phyloP scores from a whole-genome alignment of 2,888 invertebrate species.

The Lymantria monacha region DNA sequence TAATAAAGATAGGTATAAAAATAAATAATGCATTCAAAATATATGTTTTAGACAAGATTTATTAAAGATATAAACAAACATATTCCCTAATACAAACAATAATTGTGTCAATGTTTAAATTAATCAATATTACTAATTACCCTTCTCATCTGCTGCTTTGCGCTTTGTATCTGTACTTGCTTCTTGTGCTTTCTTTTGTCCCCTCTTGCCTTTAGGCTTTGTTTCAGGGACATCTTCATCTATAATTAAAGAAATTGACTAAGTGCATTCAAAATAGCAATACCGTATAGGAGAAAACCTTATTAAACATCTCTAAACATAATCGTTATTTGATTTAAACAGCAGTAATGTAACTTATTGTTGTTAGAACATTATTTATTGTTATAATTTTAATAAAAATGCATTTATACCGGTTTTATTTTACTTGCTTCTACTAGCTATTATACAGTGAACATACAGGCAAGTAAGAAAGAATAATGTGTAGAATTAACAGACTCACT shows the following conservation, averaged over 20 bases:
- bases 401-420: no score
- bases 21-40: constrained; percentile 63
- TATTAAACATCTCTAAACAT: no score
- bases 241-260: not conserved
- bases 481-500: no score
- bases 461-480: no score
- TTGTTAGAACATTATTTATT: no score
- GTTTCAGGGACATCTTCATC: constrained; percentile 47
- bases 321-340: no score
- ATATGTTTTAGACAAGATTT: constrained; percentile 67
- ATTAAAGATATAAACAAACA: constrained; percentile 67
- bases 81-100: constrained; percentile 58
- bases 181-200: constrained; percentile 57
- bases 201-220: constrained; percentile 64
- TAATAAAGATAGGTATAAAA: constrained; percentile 32
- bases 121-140: constrained; percentile 67
- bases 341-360: no score
- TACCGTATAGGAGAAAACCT: not conserved
- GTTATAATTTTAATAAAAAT: no score
- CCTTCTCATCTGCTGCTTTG: constrained; percentile 68
- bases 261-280: not conserved
- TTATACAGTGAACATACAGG: no score
- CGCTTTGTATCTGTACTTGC: constrained; percentile 48
- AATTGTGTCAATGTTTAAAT: constrained; percentile 49
- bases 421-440: no score